These are phyloP conservation scores for Serrognathus titanus DNA, from an alignment of 2,888 invertebrate species.

Conservation along the genomic window DNA sequence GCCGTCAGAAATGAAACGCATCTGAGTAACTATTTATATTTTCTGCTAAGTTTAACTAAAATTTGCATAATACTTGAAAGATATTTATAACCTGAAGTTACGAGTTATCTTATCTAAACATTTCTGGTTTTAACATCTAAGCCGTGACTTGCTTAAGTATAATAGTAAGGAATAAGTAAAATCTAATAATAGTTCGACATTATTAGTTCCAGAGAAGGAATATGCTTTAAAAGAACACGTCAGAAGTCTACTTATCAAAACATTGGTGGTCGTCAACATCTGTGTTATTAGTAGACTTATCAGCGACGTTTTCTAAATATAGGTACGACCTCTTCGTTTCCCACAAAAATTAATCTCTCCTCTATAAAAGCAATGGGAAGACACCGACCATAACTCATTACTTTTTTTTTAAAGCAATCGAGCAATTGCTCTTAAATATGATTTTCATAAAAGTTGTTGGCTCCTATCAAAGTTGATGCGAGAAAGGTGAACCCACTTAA, in stretches of 20 bases:
- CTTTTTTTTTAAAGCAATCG: not conserved
- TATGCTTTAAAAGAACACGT: not conserved
- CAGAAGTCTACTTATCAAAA: conserved; percentile 1
- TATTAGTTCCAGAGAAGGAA: not conserved
- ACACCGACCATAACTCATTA: not conserved
- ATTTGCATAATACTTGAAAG: too few relatives aligned
- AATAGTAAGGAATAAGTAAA: not conserved
- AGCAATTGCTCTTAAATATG: not conserved
- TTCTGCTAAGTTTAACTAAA: too few relatives aligned
- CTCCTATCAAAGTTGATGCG: not conserved
- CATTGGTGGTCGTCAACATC: not conserved
- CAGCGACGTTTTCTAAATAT: not conserved
- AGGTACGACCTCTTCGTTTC: not conserved
- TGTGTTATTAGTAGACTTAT: not conserved
- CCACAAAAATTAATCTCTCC: conserved; percentile 1
- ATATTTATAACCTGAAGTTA: too few relatives aligned
- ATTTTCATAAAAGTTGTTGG: not conserved
- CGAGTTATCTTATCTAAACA: too few relatives aligned
- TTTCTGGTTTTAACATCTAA: too few relatives aligned
- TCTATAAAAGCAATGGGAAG: not conserved
- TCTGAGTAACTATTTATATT: too few relatives aligned
- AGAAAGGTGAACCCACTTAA: not conserved
- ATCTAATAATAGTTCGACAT: conserved; percentile 1
- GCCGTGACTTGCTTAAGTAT: too few relatives aligned
- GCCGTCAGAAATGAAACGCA: too few relatives aligned